Conservation (phyloP, 2,113 vertebrate species). For the Dissostichus mawsoni region DNA sequence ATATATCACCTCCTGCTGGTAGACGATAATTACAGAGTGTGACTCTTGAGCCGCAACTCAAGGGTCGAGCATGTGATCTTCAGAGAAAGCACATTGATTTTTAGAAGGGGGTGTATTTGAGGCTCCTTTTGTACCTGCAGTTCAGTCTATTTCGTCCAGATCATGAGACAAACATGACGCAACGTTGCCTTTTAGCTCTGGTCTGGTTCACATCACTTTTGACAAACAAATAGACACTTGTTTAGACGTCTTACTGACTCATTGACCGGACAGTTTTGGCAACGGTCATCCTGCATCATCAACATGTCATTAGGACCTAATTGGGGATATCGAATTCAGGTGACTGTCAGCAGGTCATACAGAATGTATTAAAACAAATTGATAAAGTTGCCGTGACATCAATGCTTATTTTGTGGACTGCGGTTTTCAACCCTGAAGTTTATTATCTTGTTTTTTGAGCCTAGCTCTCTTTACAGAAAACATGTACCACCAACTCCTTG, state of each 20-base stretch:
- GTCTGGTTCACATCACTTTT: not conserved
- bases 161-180: not conserved
- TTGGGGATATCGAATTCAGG: not conserved
- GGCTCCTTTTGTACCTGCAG: not conserved
- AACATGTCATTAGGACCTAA: too few species aligned
- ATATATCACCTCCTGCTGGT: conserved; percentile 26
- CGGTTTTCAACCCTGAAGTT: too few species aligned
- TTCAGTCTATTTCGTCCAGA: not conserved
- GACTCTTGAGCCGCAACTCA: not conserved
- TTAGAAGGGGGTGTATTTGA: not conserved
- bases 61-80: conserved; percentile 1
- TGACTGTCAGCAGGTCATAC: not conserved
- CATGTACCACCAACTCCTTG: too few species aligned
- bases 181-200: not conserved
- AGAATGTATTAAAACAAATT: too few species aligned
- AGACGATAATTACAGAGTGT: conserved; percentile 24
- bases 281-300: too few species aligned
- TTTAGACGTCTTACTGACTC: not conserved
- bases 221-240: not conserved
- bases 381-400: too few species aligned
- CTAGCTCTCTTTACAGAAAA: too few species aligned
- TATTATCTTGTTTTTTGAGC: too few species aligned
- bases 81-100: not conserved
- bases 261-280: too few species aligned
- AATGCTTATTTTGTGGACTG: too few species aligned